Evolutionary conservation across 2,888 invertebrate genomes (phyloP), one percentile per base, ranked within the genome.

Genomic region (Clunio marinus): DNA sequence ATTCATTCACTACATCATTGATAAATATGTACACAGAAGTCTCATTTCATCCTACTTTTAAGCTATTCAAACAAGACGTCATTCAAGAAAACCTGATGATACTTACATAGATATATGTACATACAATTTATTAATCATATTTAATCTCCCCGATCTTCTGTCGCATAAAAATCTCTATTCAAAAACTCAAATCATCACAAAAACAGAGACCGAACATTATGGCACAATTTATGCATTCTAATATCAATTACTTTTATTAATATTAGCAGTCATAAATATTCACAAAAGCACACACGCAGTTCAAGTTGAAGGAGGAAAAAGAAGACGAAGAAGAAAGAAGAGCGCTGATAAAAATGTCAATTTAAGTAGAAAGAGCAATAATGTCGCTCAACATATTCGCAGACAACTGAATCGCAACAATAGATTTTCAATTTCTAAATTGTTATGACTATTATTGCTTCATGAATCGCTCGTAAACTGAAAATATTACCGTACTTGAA

Each of bases 361-460:
- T 60, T 37, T 28, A 37, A 28, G 28, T 60, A 28, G 37, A 35
- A 60, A 24, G 22, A 15, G 41, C 37, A 13, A 60, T 60, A 60
- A 60, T 37, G 37, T 37, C 35, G 24, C 15, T 24, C 58, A 15
- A 25, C 22, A 10, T 7, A 13, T 10, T 27, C 58, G 17, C 58
- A 10, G n/a, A n/a, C 27, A 13, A 5, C 10, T 28, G 5, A 2
- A 22, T 28, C 13, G 1, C 28, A 28, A 60, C 60, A 60, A 60
- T 37, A 60, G 60, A 60, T 60, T 60, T 60, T 60, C 60, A 60
- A 60, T 60, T 60, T 60, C 60, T 37, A 60, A 60, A 60, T 60
- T 60, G 20, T 28, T 25, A 60, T 22, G 37, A 37, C 20, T 37
- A 60, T 37, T 4, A 41, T 41, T 41, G n/a, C n/a, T n/a, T n/a